Percentiles rank a stretch among this genome's conserved stretches.
Evolutionary conservation across 2,888 invertebrate species (phyloP).

Genomic region (Calephelis perditalis): DNA sequence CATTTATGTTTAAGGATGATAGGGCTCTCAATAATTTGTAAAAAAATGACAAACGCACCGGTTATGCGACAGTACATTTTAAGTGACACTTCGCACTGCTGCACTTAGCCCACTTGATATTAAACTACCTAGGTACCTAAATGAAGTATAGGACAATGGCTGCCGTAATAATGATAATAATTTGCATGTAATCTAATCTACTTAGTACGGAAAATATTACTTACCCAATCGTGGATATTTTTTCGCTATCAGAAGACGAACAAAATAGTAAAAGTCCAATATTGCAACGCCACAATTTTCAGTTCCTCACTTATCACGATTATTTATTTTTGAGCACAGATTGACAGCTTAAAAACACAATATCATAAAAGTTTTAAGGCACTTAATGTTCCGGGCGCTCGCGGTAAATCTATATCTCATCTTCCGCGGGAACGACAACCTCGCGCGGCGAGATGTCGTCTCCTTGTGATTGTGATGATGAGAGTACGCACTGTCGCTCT

Average conservation of each 20-base stretch:
- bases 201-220: conserved; percentile 44
- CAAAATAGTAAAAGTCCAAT: conserved; percentile 58
- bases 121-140: conserved; percentile 31
- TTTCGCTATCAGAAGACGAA: conserved; percentile 62
- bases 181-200: conserved; percentile 74
- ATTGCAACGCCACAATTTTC: conserved; percentile 42
- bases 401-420: conserved; percentile 38
- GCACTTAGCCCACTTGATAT: conserved; percentile 35
- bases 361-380: conserved; percentile 42
- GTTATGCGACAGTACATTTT: conserved; percentile 26
- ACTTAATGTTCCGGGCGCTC: conserved; percentile 54
- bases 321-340: conserved; percentile 58
- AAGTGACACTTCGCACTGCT: conserved; percentile 23
- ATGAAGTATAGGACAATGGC: conserved; percentile 49
- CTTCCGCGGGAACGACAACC: conserved; percentile 67
- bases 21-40: not conserved
- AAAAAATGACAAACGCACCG: conserved; percentile 3
- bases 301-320: conserved; percentile 62
- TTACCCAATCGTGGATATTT: conserved; percentile 77
- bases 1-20: no score
- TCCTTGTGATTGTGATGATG: conserved; percentile 73
- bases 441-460: conserved; percentile 70
- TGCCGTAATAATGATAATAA: conserved; percentile 50
- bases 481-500: conserved; percentile 77
- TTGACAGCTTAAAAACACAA: conserved; percentile 53